Percentiles rank a stretch among this genome's conserved stretches.
Evolutionary conservation across 92 coral and sea anemone species (phyloP).

Genomic region (Actinernus sp.): DNA sequence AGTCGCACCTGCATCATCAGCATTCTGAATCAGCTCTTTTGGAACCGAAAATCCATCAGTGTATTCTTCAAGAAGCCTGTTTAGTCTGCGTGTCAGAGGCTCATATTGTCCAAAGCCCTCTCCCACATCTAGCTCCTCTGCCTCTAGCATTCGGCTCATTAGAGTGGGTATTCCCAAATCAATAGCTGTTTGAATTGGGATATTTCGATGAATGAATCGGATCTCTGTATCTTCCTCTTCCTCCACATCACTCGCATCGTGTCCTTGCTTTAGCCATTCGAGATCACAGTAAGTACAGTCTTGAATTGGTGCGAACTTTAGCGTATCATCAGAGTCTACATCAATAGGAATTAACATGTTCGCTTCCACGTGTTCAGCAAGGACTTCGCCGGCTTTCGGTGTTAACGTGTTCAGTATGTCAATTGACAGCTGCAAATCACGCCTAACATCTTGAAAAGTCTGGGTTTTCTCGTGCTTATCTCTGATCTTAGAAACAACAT

Average conservation of each 20-base stretch:
- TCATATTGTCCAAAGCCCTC: constrained; percentile 84
- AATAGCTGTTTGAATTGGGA: constrained; percentile 61
- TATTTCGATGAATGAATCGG: constrained; percentile 66
- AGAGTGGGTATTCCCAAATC: constrained; percentile 64
- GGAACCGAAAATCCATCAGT: constrained; percentile 89
- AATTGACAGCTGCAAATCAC: constrained; percentile 47
- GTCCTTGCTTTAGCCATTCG: constrained; percentile 66
- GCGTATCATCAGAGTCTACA: constrained; percentile 6
- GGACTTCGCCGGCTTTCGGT: constrained; percentile 14
- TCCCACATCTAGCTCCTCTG: constrained; percentile 76
- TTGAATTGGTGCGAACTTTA: constrained; percentile 39
- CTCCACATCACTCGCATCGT: constrained; percentile 64
- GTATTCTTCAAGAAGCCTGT: constrained; percentile 82
- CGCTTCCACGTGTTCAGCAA: constrained; percentile 7
- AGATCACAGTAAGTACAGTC: constrained; percentile 72
- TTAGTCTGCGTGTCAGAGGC: constrained; percentile 72
- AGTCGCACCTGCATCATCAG: constrained; percentile 92
- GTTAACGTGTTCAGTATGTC: constrained; percentile 42
- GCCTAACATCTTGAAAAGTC: constrained; percentile 17
- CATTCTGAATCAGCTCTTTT: constrained; percentile 91
- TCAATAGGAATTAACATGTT: constrained; percentile 48
- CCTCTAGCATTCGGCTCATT: constrained; percentile 67
- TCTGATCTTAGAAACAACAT: constrained; percentile 27
- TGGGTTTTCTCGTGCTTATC: constrained; percentile 15
- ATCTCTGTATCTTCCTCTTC: constrained; percentile 44